A percentile compares a stretch with the other conserved stretches of the same genome.
These are phyloP conservation scores for Deilephila elpenor DNA, from an alignment of 2,888 invertebrate species.

Conservation along the genomic window DNA sequence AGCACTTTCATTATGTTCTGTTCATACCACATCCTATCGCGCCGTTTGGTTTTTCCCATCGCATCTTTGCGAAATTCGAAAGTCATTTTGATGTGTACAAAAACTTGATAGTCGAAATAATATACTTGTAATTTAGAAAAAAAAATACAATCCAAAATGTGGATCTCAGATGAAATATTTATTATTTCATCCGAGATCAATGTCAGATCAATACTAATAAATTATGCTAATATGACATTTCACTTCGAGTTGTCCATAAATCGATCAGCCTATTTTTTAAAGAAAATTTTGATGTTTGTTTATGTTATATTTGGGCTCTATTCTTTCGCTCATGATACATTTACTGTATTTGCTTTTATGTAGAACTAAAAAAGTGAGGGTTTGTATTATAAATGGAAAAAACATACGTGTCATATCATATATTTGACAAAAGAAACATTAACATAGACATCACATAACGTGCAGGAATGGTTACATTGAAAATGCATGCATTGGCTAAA, in stretches of 20 bases:
- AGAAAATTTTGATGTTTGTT: background rate
- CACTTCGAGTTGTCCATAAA: too few species aligned
- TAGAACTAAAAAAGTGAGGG: background rate
- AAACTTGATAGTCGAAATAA: constrained; percentile 14
- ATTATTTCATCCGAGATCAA: background rate
- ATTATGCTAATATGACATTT: too few species aligned
- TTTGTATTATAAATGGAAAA: too few species aligned
- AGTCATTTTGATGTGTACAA: constrained; percentile 45
- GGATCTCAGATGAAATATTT: background rate
- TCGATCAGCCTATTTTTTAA: too few species aligned
- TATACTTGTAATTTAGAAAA: background rate
- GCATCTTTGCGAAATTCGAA: constrained; percentile 62
- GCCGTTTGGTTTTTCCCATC: constrained; percentile 47
- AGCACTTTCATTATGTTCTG: constrained; percentile 62
- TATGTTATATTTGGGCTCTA: too few species aligned
- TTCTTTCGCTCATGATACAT: too few species aligned
- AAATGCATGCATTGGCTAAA: background rate
- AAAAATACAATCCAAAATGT: background rate
- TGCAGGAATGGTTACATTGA: constrained; percentile 11
- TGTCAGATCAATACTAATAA: background rate
- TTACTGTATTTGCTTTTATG: too few species aligned
- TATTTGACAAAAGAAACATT: background rate
- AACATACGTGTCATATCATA: background rate
- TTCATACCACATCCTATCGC: constrained; percentile 67
- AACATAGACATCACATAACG: background rate